Percentiles rank a stretch among this genome's conserved stretches.
Conservation (phyloP, 2,888 invertebrate genomes). For the Pilophorus perplexus region DNA sequence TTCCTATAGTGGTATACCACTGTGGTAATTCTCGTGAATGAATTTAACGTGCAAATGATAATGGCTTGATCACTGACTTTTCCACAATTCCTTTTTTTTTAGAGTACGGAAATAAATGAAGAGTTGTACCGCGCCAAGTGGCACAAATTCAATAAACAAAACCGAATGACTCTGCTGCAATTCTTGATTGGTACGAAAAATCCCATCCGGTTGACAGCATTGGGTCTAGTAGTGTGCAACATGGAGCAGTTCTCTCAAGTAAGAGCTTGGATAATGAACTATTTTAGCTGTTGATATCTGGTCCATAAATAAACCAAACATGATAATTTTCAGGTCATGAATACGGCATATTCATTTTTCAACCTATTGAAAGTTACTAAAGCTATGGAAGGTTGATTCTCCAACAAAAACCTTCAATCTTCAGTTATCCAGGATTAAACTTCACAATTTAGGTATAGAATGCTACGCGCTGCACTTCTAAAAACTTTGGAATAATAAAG, state of each 20-base stretch:
- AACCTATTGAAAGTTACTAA: slow-evolving; percentile 25
- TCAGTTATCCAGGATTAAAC: too few relatives aligned
- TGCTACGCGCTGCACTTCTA: too few relatives aligned
- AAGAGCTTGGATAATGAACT: slow-evolving; percentile 6
- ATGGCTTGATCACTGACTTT: not conserved
- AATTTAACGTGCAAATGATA: not conserved
- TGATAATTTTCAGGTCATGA: slow-evolving; percentile 18
- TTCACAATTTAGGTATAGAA: too few relatives aligned
- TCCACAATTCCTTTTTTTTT: not conserved
- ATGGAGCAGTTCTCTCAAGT: slow-evolving; percentile 32
- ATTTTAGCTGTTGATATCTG: not conserved
- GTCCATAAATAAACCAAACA: not conserved
- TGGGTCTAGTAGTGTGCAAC: slow-evolving; percentile 18
- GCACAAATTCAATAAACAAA: slow-evolving; percentile 21
- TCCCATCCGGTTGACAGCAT: not conserved
- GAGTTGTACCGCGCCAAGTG: slow-evolving; percentile 19
- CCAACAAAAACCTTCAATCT: too few relatives aligned
- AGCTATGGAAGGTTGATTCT: too few relatives aligned
- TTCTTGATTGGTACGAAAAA: slow-evolving; percentile 5
- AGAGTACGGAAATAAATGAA: slow-evolving; percentile 15
- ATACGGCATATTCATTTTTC: slow-evolving; percentile 35
- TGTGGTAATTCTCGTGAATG: too few relatives aligned
- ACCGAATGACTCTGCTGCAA: not conserved
- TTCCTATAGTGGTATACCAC: too few relatives aligned
- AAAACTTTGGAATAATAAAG: too few relatives aligned